A percentile compares a stretch with the other conserved stretches of the same genome.
These are phyloP conservation scores for Aplochiton taeniatus DNA, from an alignment of 2,797 vertebrate genomes.

Conservation along the genomic window DNA sequence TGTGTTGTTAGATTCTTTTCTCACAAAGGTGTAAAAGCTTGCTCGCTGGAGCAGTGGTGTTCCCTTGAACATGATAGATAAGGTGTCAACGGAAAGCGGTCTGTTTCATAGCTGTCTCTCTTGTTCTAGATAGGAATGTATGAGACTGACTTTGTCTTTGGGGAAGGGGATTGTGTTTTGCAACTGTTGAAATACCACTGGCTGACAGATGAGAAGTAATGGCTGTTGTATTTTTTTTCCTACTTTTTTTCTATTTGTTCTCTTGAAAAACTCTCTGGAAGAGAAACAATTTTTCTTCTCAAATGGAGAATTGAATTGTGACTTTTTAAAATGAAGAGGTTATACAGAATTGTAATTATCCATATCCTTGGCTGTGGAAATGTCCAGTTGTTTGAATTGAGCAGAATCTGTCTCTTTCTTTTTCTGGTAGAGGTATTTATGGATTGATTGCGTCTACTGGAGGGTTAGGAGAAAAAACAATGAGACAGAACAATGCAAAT, in stretches of 20 bases:
- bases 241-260: too few relatives aligned
- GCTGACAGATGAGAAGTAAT: too few relatives aligned
- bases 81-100: not conserved
- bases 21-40: not conserved
- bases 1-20: not conserved
- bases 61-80: slow-evolving; percentile 4
- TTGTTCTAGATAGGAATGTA: not conserved
- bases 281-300: not conserved
- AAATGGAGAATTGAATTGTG: not conserved
- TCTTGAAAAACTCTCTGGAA: not conserved
- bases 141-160: not conserved
- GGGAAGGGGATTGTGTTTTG: not conserved
- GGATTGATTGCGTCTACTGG: too few relatives aligned
- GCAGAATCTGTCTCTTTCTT: too few relatives aligned
- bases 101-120: not conserved
- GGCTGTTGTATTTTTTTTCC: too few relatives aligned
- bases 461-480: too few relatives aligned
- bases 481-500: too few relatives aligned
- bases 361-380: too few relatives aligned
- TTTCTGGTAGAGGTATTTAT: too few relatives aligned
- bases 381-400: too few relatives aligned
- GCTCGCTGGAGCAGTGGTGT: not conserved
- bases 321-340: too few relatives aligned
- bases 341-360: too few relatives aligned
- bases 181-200: not conserved